These are phyloP conservation scores for Salvelinus alpinus DNA, from an alignment of 2,113 vertebrate genomes.

Conservation along the genomic window DNA sequence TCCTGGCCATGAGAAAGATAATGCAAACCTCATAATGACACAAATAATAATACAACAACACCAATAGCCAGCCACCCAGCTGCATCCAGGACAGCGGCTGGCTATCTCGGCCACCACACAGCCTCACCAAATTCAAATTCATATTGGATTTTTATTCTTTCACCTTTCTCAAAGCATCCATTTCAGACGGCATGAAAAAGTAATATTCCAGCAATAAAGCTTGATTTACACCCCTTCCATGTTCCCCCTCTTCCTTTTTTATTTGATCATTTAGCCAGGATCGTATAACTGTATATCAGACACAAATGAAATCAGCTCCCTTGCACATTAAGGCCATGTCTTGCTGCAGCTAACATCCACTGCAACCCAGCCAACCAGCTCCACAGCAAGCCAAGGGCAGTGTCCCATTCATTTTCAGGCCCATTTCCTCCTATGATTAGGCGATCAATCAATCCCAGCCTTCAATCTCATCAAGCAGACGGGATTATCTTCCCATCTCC, in stretches of 20 bases:
- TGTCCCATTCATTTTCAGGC: conserved; percentile 86
- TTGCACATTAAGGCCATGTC: conserved; percentile 81
- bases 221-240: conserved; percentile 79
- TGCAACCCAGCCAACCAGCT: conserved; percentile 69
- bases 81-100: conserved; percentile 25
- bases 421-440: conserved; percentile 88
- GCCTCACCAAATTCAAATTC: conserved; percentile 63
- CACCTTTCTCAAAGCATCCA: conserved; percentile 75
- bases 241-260: conserved; percentile 72
- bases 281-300: conserved; percentile 85
- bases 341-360: conserved; percentile 74
- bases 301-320: conserved; percentile 83
- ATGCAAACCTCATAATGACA: conserved; percentile 39
- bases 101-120: conserved; percentile 45
- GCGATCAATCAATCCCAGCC: conserved; percentile 85
- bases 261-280: conserved; percentile 83
- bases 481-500: conserved; percentile 84
- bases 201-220: conserved; percentile 82
- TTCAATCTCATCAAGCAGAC: conserved; percentile 84
- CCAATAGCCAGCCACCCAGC: conserved; percentile 42
- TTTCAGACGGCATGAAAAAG: conserved; percentile 80
- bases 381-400: conserved; percentile 80
- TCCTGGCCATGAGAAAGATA: conserved; percentile 35
- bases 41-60: conserved; percentile 31
- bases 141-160: conserved; percentile 66